Conservation (phyloP, 1,140 invertebrate species). For the Diorhabda sublineata region DNA sequence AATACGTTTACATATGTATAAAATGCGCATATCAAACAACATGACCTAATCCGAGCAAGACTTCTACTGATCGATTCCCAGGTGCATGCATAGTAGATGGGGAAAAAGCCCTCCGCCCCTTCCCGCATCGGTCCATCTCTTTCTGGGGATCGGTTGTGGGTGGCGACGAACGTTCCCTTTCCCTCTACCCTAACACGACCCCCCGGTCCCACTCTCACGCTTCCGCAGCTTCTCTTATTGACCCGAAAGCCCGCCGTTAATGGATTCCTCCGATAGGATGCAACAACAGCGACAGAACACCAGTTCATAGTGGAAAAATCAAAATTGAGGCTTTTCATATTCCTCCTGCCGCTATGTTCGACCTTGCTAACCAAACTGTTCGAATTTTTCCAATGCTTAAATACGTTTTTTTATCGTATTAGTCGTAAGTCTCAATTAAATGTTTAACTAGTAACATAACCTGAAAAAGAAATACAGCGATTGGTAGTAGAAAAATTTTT, state of each 20-base stretch:
- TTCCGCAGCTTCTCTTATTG: conserved; percentile 36
- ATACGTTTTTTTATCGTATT: too few relatives aligned
- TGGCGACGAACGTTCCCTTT: conserved; percentile 13
- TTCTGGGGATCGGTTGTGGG: conserved; percentile 18
- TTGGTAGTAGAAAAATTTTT: too few relatives aligned
- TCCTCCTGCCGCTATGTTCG: background rate
- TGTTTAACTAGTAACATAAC: too few relatives aligned
- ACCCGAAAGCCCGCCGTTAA: conserved; percentile 32
- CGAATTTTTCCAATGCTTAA: too few relatives aligned
- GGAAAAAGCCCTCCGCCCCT: background rate
- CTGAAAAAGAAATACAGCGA: too few relatives aligned
- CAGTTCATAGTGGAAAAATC: background rate
- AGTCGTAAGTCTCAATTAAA: too few relatives aligned
- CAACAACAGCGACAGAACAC: conserved; percentile 14
- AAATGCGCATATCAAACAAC: conserved; percentile 30
- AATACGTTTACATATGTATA: conserved; percentile 3
- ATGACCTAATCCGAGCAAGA: conserved; percentile 35
- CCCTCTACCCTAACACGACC: conserved; percentile 16
- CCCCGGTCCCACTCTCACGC: conserved; percentile 17
- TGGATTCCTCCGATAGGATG: conserved; percentile 27
- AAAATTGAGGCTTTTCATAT: background rate
- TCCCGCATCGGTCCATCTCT: conserved; percentile 14
- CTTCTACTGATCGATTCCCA: conserved; percentile 35
- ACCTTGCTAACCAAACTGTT: background rate
- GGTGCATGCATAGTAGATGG: conserved; percentile 33